Evolutionary conservation across 2,888 invertebrate species (phyloP).

Genomic region (Drosophila ustulata): DNA sequence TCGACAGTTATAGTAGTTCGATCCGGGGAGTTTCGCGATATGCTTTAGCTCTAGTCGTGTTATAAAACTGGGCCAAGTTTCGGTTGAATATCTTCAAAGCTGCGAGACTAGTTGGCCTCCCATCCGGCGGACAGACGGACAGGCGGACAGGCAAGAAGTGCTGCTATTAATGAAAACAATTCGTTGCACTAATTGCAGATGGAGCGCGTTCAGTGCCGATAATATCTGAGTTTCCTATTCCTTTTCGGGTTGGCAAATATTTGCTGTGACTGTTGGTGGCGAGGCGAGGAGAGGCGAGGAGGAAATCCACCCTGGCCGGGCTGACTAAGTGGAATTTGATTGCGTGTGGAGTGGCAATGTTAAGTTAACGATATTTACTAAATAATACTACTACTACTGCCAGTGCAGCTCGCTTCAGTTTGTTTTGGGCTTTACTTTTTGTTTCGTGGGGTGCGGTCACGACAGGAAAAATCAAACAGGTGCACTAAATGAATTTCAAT

Average conservation of each 20-base stretch:
- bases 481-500: constrained; percentile 83
- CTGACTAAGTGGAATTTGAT: constrained; percentile 66
- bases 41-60: too few relatives aligned
- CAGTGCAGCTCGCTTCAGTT: constrained; percentile 4
- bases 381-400: constrained; percentile 61
- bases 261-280: constrained; percentile 20
- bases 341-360: constrained; percentile 69
- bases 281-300: constrained; percentile 7
- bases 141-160: background rate
- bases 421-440: background rate
- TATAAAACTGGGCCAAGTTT: too few relatives aligned
- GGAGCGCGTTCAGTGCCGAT: background rate
- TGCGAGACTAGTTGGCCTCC: too few relatives aligned
- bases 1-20: background rate
- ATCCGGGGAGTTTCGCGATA: background rate
- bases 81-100: too few relatives aligned
- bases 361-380: constrained; percentile 79
- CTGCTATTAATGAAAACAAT: background rate
- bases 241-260: constrained; percentile 35
- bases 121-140: too few relatives aligned
- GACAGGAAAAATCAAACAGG: constrained; percentile 82
- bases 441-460: constrained; percentile 20
- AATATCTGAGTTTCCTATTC: background rate
- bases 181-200: background rate
- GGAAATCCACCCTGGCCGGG: constrained; percentile 18